Base-by-base conservation (phyloP, 2,888 invertebrate genomes). In the Diarsia rubi region DNA sequence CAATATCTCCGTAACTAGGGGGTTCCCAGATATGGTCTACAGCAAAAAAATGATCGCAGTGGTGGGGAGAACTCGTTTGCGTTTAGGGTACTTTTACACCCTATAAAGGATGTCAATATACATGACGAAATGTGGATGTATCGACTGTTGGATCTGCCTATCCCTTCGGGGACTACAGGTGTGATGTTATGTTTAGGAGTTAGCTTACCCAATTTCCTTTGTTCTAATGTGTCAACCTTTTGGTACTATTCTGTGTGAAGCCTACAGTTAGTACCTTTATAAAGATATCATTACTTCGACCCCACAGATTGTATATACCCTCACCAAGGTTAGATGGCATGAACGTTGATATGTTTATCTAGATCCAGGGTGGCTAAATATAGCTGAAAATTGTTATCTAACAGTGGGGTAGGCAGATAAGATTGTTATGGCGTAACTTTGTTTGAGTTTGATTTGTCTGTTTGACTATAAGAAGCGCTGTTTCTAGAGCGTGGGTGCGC, bases 301-400 rank as follows among this genome's bases (percentile, higher is more conserved):
- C 47, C 21, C 31, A 44, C 44, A n/a, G 21, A 37, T 66, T 42
- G 11, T 27, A 62, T 19, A 57, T 24, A 31, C 16, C 4, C 19
- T 49, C 37, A 57, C 16, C 63, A 42, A 14, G 21, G 11, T 59
- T 14, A 47, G 47, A 27, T 27, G 24, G 42, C 31, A 19, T 49
- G 44, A 37, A 59, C 11, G 31, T 70, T 59, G 31, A 49, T 5
- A 49, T 44, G 57, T 76, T 76, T 64, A 76, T 64, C 70, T 70
- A 44, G 70, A 76, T 70, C 16, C 21, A 59, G 31, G 52, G 4
- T 5, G 24, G 31, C 24, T 52, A 59, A 70, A 76, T 75, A 37
- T 60, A 21, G 44, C 24, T 49, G 44, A 37, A 44, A 64, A 69
- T 47, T 49, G 27, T 42, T 44, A 52, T 12, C 5, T 3, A 52